A percentile compares a stretch with the other conserved stretches of the same genome.
Evolutionary conservation across 2,113 vertebrate genomes (phyloP).

Genomic region (Pterocles gutturalis): DNA sequence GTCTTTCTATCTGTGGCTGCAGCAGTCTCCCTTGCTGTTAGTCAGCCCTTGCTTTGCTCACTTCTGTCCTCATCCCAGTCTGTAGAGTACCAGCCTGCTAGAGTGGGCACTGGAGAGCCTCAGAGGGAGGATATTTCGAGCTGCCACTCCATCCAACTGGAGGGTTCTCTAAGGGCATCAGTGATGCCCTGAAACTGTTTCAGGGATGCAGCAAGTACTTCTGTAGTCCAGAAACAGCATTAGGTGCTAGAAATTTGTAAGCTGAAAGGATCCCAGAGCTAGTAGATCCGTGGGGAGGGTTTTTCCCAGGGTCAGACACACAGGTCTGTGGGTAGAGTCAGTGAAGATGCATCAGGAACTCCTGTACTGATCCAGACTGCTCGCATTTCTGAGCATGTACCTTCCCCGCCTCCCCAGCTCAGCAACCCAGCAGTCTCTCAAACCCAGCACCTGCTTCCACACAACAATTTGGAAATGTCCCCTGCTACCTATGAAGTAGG

Average conservation of each 20-base stretch:
- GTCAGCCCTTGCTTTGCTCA: not conserved
- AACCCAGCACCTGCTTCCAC: not conserved
- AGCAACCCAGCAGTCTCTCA: not conserved
- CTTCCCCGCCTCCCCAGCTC: not conserved
- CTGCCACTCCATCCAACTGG: not conserved
- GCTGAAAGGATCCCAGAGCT: not conserved
- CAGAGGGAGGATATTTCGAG: not conserved
- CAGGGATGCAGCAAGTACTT: not conserved
- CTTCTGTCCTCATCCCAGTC: not conserved
- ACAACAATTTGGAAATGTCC: not conserved
- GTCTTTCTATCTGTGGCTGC: not conserved
- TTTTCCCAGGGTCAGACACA: not conserved
- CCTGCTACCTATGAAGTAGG: not conserved
- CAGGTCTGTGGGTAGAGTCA: not conserved
- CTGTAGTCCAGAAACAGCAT: not conserved
- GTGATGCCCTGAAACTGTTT: not conserved
- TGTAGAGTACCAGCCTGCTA: not conserved
- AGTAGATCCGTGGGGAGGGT: not conserved
- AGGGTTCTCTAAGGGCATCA: not conserved
- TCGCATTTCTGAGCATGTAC: not conserved
- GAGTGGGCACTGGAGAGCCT: not conserved
- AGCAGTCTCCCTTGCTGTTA: not conserved
- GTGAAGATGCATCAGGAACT: not conserved
- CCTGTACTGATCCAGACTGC: not conserved
- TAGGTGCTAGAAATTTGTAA: not conserved